Base-by-base conservation (phyloP, 2,113 vertebrate genomes). In the Zapus hudsonius region DNA sequence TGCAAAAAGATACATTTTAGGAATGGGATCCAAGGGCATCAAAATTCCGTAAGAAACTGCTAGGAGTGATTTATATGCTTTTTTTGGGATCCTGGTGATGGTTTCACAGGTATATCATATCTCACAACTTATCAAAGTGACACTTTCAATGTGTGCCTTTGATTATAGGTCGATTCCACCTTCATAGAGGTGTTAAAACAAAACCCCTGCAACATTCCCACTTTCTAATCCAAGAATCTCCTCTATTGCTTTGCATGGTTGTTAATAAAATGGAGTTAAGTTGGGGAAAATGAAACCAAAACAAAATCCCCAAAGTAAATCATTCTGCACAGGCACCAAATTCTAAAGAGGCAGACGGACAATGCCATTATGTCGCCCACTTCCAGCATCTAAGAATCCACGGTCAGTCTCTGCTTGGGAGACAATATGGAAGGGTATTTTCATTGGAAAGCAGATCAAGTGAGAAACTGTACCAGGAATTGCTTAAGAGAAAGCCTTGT, bases 401-500 rank as follows among this genome's bases (percentile, higher is more conserved):
- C 59, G 69, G 57, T 11, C 40, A 76, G 31, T n/a, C 38, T 47
- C 63, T 27, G 27, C 38, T 69, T 81, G 52, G 5, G 40, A 94
- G 84, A 91, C 69, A 52, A 55, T 23, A 90, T 42, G 80, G 29
- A 61, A 80, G 92, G 44, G 5, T 63, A n/a, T 59, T 63, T 59
- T 47, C 29, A 70, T 84, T 17, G 44, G 47, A 80, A 92, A 75
- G 52, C 79, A 73, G 40, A 75, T 2, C 72, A 79, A 81, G 31
- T 22, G 78, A 90, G 78, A 42, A 92, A 25, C 74, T 67, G 38
- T 79, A 61, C 27, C 40, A 87, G 80, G 69, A 96, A 84, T 92
- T 64, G 52, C 78, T 76, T 33, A 89, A 91, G 84, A 47, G 55
- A 61, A 84, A 55, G 84, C 5, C 63, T 36, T 40, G n/a, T 74